A percentile compares a stretch with the other conserved stretches of the same genome.
Conservation (phyloP, 2,797 vertebrate genomes). For the Xenops minutus region DNA sequence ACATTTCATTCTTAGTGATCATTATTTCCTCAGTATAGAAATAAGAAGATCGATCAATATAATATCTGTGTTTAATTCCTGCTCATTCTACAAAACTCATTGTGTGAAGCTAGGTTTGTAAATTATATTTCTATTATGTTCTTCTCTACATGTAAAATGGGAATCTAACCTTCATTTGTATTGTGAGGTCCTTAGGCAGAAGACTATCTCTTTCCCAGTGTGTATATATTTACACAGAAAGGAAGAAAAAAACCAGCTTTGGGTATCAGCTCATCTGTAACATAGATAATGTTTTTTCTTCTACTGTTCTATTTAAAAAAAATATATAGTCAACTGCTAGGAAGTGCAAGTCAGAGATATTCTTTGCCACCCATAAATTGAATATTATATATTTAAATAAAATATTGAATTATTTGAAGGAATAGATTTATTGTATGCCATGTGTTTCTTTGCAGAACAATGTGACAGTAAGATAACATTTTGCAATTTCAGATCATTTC, state of each 20-base stretch:
- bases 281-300: not conserved
- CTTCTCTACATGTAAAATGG: not conserved
- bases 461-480: constrained; percentile 10
- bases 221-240: not conserved
- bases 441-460: constrained; percentile 2
- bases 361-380: not conserved
- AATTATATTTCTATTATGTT: not conserved
- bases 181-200: not conserved
- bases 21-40: not conserved
- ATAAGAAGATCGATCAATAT: not conserved
- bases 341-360: not conserved
- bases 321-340: not conserved
- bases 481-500: constrained; percentile 28
- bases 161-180: not conserved
- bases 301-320: not conserved
- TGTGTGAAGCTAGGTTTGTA: not conserved
- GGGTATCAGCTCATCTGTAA: not conserved
- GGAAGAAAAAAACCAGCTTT: not conserved
- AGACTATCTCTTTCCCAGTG: not conserved
- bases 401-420: not conserved
- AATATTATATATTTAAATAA: not conserved
- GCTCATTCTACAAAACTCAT: not conserved
- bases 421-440: not conserved
- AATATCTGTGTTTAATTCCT: not conserved
- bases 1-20: not conserved